A percentile compares a stretch with the other conserved stretches of the same genome.
Conservation (phyloP, 2,797 vertebrate genomes). For the Apogon talboti region DNA sequence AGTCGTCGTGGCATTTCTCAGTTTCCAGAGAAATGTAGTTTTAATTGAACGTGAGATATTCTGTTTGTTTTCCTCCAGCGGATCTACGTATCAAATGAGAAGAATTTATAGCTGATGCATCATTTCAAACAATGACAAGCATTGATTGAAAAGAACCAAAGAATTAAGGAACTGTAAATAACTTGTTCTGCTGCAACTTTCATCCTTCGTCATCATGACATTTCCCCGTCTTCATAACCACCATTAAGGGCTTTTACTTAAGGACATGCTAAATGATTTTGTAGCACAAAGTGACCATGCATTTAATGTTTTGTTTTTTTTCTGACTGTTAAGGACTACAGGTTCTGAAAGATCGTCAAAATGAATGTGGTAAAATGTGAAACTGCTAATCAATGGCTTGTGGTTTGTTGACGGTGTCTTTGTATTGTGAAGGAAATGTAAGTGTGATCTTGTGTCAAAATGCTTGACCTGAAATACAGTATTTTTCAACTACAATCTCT, state of each 20-base stretch:
- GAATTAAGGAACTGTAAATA: conserved; percentile 13
- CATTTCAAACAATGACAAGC: background rate
- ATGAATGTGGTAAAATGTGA: conserved; percentile 44
- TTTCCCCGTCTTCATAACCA: background rate
- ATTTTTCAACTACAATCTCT: conserved; percentile 53
- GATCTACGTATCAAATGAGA: background rate
- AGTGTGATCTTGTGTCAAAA: conserved; percentile 42
- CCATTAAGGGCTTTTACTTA: conserved; percentile 52
- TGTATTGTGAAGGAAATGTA: conserved; percentile 53
- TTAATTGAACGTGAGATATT: background rate
- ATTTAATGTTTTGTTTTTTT: conserved; percentile 6
- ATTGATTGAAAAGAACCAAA: conserved; percentile 25
- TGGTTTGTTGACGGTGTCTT: conserved; percentile 21
- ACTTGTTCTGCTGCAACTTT: conserved; percentile 12
- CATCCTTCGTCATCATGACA: background rate
- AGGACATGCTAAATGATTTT: background rate
- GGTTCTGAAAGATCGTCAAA: conserved; percentile 24
- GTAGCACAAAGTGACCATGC: conserved; percentile 36
- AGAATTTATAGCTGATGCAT: background rate
- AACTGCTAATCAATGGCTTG: conserved; percentile 13
- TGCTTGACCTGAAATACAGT: conserved; percentile 47
- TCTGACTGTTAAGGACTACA: background rate
- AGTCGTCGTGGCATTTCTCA: background rate
- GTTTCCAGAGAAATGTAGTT: background rate
- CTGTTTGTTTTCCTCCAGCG: background rate